Evolutionary conservation across 2,888 invertebrate species (phyloP).

Genomic region (Drosophila demipolita): DNA sequence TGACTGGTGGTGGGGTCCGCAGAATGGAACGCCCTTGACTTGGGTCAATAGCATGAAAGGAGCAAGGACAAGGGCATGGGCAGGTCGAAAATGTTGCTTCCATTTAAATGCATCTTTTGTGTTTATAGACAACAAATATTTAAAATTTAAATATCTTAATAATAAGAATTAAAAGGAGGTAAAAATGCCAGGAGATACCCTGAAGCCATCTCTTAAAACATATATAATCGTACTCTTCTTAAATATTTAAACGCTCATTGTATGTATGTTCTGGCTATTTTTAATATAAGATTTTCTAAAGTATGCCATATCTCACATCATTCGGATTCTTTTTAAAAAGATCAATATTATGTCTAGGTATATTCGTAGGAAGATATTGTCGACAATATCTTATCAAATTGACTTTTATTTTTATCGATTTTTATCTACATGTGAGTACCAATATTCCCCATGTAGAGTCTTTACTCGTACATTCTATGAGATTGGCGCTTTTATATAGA

Average conservation of each 20-base stretch:
- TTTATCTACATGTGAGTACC: background rate
- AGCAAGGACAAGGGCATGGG: background rate
- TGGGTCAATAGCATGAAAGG: conserved; percentile 81
- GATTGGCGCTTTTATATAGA: background rate
- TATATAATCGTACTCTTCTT: background rate
- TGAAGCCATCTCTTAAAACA: background rate
- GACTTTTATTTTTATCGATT: background rate
- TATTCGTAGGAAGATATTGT: background rate
- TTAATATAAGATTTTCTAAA: background rate
- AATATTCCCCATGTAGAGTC: background rate
- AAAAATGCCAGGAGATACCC: background rate
- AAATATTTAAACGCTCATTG: background rate
- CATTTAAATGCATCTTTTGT: background rate
- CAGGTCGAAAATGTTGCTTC: background rate
- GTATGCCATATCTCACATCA: background rate
- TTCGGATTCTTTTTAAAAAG: accelerated
- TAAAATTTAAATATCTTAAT: background rate
- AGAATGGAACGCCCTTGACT: conserved; percentile 79
- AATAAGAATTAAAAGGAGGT: background rate
- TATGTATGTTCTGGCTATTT: background rate
- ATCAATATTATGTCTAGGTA: background rate
- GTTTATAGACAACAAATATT: background rate
- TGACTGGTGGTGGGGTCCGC: background rate
- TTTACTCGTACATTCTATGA: background rate
- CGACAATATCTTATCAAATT: background rate